Evolutionary conservation across 2,888 invertebrate genomes (phyloP).

Genomic region (Auanema sp.): DNA sequence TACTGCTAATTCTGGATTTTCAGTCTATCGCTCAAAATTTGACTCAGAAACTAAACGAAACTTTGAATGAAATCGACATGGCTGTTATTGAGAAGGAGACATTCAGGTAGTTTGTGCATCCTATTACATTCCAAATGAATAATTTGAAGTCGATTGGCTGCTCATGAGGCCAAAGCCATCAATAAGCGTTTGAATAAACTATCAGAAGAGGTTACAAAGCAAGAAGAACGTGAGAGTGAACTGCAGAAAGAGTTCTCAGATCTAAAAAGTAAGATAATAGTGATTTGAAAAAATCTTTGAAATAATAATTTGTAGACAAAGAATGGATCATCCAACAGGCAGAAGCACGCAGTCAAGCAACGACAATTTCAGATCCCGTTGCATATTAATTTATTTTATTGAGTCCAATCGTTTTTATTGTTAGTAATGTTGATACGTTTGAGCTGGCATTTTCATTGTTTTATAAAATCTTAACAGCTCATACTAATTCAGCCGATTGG

Average conservation of each 20-base stretch:
- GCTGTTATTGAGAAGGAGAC: slow-evolving; percentile 75
- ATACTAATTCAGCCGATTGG: too few species aligned
- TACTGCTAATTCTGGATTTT: slow-evolving; percentile 21
- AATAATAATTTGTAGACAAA: slow-evolving; percentile 9
- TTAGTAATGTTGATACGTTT: neutral
- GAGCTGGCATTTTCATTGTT: neutral
- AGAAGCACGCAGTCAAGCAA: slow-evolving; percentile 33
- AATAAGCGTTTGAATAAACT: slow-evolving; percentile 71
- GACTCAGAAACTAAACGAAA: slow-evolving; percentile 68
- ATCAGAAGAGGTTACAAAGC: slow-evolving; percentile 48
- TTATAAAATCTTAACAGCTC: slow-evolving; percentile 1
- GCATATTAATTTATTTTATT: slow-evolving; percentile 55
- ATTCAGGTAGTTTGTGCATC: slow-evolving; percentile 33
- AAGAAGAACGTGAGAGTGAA: slow-evolving; percentile 78
- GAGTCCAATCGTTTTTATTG: neutral
- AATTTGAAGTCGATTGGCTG: slow-evolving; percentile 65
- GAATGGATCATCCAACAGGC: slow-evolving; percentile 43
- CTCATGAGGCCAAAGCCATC: slow-evolving; percentile 86
- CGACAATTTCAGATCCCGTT: slow-evolving; percentile 75
- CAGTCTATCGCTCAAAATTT: slow-evolving; percentile 74
- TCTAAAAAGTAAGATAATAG: slow-evolving; percentile 68
- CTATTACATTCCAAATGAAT: slow-evolving; percentile 1
- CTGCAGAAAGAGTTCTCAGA: slow-evolving; percentile 82
- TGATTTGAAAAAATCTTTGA: too few species aligned
- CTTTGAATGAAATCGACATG: slow-evolving; percentile 84